Conservation (phyloP, 2,888 invertebrate species). For the Ernsta delagoae region DNA sequence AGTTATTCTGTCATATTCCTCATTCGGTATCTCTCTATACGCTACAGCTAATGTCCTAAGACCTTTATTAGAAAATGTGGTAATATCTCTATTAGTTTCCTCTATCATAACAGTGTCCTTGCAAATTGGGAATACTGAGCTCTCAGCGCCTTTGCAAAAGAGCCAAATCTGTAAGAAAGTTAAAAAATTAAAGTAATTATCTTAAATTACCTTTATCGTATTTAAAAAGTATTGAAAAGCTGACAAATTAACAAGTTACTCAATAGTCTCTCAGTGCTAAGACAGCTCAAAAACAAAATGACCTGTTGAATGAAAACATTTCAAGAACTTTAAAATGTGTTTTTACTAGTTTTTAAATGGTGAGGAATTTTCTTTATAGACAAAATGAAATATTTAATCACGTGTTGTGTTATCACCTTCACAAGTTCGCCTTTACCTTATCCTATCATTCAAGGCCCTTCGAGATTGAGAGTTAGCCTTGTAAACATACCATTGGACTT, state of each 20-base stretch:
- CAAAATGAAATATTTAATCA: neutral
- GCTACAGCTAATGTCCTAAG: conserved; percentile 94
- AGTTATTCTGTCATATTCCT: conserved; percentile 88
- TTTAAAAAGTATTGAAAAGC: too few relatives aligned
- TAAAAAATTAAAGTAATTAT: too few relatives aligned
- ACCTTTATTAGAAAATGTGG: conserved; percentile 87
- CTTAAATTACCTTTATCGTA: too few relatives aligned
- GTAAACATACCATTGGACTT: conserved; percentile 40
- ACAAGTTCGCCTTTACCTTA: conserved; percentile 6
- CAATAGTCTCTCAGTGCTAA: too few relatives aligned
- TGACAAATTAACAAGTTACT: too few relatives aligned
- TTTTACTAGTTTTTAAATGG: too few relatives aligned
- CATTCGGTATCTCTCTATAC: conserved; percentile 86
- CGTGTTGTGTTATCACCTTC: conserved; percentile 9
- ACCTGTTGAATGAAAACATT: too few relatives aligned
- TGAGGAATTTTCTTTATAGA: too few relatives aligned
- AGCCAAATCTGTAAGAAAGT: conserved; percentile 83
- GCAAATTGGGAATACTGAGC: conserved; percentile 89
- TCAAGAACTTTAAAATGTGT: too few relatives aligned
- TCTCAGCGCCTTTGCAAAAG: conserved; percentile 93
- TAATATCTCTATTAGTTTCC: conserved; percentile 81
- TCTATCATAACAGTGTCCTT: conserved; percentile 66
- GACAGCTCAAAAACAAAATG: too few relatives aligned
- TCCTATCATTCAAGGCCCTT: conserved; percentile 34
- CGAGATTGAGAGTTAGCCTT: conserved; percentile 19